Base-by-base conservation (phyloP, 2,113 vertebrate genomes). In the Strix aluco region DNA sequence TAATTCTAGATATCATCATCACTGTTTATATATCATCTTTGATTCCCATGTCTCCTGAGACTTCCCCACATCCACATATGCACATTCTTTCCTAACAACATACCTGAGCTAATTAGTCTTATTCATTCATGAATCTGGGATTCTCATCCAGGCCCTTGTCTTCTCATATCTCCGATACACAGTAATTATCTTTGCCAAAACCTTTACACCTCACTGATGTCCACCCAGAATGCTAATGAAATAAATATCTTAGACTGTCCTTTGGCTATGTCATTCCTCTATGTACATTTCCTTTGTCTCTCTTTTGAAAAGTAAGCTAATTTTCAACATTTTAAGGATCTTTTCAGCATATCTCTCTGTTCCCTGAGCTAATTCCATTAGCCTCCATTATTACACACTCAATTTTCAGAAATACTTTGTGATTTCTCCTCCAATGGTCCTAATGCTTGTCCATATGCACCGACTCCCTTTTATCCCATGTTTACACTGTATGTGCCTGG, bases 131-230 rank as follows among this genome's bases (percentile, higher is more conserved):
- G 4, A 11, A n/a, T 26, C 70, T 36, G 81, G 30, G 40, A 73
- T 47, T 72, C 36, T 69, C 14, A 59, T 54, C 11, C 4, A 12
- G 32, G 22, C 9, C 8, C 27, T 29, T 38, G 6, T 73, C 54
- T 88, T 73, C 46, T 72, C 27, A 1, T 15, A 36, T 61, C 40
- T 81, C 16, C 3, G 3, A 11, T 5, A 52, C 0, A 67, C 0
- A 67, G 46, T 15, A 90, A 46, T 18, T 74, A 13, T 55, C 17
- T 75, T 32, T 42, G n/a, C 15, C 42, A 72, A 54, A 87, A 70
- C 4, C 10, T 71, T 49, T 58, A 59, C 30, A 61, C 4, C 14
- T 77, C 40, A 47, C 23, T 30, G 9, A 81, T 13, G 9, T 13
- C 36, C 34, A 44, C 23, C 10, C 17, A 65, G 27, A 59, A 54